Evolutionary conservation across 2,113 vertebrate genomes (phyloP), one percentile per base, ranked within the genome.

Genomic region (Platysteira castanea): DNA sequence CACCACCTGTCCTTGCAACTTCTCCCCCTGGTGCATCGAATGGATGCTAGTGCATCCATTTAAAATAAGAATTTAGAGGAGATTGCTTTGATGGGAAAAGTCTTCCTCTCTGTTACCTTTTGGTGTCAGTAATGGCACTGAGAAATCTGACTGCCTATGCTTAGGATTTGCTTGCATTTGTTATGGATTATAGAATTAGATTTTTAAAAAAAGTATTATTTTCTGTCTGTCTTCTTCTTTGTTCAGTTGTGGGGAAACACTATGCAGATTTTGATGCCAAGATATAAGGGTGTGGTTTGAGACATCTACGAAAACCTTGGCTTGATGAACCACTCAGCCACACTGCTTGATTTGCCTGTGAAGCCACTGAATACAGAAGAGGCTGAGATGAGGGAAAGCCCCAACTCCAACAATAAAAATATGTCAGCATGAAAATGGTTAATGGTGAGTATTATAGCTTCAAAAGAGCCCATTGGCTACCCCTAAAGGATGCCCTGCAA

Each of bases 391-490:
- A 78, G 79, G 85, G 91, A 82, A 95, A 96, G 64, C 71, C 74
- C 85, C 87, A 94, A 83, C 90, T 94, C 85, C 1, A 16, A 78
- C 77, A 67, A 60, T 86, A 53, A 97, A 97, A 97, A 96, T 95
- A 96, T 93, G 95, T 97, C 74, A 90, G 97, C 96, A 98, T 89
- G 93, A 96, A 98, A 98, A 98, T 89, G 94, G 98, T 98, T 98
- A 98, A 98, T 89, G 77, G 97, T 89, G 95, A 95, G 93, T 97
- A 97, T 97, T 96, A 96, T 90, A 95, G 97, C 97, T 97, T 97
- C 97, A 97, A 96, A 98, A 96, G 95, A 97, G 94, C 97, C 97
- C 94, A 98, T 97, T 98, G 97, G 97, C 96, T 98, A 97, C 96
- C 96, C 97, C 93, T 96, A 96, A 98, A 98, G 97, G 98, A 98